A percentile compares a stretch with the other conserved stretches of the same genome.
Evolutionary conservation across 2,113 vertebrate genomes (phyloP).

Genomic region (Oryzias celebensis): DNA sequence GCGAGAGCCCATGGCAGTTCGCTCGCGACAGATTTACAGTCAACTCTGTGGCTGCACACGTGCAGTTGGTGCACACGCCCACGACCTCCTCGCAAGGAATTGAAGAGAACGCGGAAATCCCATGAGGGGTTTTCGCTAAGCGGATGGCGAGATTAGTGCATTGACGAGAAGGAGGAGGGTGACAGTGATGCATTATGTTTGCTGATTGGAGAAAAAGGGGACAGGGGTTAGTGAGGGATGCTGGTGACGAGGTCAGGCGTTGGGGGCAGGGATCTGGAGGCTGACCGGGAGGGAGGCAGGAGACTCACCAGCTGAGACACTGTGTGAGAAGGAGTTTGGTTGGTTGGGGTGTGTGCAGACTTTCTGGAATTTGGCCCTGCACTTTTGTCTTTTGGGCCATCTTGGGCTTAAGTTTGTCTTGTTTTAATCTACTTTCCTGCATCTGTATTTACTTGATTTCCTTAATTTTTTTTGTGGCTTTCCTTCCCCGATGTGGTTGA

Average conservation of each 20-base stretch:
- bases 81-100: slow-evolving; percentile 29
- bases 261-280: slow-evolving; percentile 53
- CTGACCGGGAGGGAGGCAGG: slow-evolving; percentile 13
- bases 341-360: slow-evolving; percentile 35
- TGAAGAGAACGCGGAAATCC: slow-evolving; percentile 7
- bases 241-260: slow-evolving; percentile 62
- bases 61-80: slow-evolving; percentile 23
- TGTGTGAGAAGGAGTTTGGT: background rate
- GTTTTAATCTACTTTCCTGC: background rate
- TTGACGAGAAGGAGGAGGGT: slow-evolving; percentile 44
- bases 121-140: slow-evolving; percentile 30
- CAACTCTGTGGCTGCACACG: slow-evolving; percentile 38
- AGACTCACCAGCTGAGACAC: slow-evolving; percentile 26
- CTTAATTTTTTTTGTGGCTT: background rate
- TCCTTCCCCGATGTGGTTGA: background rate
- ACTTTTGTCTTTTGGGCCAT: slow-evolving; percentile 29
- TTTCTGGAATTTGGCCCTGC: slow-evolving; percentile 49
- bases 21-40: slow-evolving; percentile 57
- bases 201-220: slow-evolving; percentile 50
- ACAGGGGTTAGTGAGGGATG: slow-evolving; percentile 59
- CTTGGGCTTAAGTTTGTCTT: slow-evolving; percentile 10
- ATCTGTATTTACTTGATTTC: background rate
- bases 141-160: slow-evolving; percentile 29
- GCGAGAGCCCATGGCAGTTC: slow-evolving; percentile 8
- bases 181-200: slow-evolving; percentile 74